Evolutionary conservation across 2,113 vertebrate genomes (phyloP), one percentile per base, ranked within the genome.

Genomic region (Perognathus longimembris): DNA sequence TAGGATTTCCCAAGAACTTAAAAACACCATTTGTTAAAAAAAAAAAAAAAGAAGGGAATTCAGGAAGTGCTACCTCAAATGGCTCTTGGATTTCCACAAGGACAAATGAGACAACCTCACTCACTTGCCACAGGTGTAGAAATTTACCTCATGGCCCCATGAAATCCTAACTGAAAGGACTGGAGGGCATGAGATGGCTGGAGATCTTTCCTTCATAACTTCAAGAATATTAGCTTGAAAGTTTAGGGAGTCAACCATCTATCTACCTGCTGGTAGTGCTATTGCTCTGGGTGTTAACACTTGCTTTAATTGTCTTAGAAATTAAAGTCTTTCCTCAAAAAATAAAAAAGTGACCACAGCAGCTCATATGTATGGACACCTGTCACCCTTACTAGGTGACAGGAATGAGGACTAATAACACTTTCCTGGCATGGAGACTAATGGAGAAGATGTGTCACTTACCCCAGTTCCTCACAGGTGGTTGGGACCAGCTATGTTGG

Each of bases 151-250:
- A 54, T 54, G 15, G 15, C 50, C 50, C 50, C 17, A 54, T 54
- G 50, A 54, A 54, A 54, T 54, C 50, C 3, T 54, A 15, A 18
- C 50, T 54, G 12, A 54, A 54, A 54, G 17, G 50, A 18, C 15
- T 54, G 17, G 50, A 15, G 50, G 50, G 14, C 50, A 54, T 54
- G 9, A 81, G 28, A 34, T 79, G 50, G 59, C 15, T 32, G 10
- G 11, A 80, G 70, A 81, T 17, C 74, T 92, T 82, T 50, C 5
- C 34, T 95, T 73, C 30, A 38, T 42, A 21, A 12, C 63, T 9
- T 66, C 64, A 4, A 57, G 88, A 80, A 82, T 50, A 63, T 92
- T 59, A 85, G 32, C 79, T 36, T 64, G 45, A 88, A 67, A 84
- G 32, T 22, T 59, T 42, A 21, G 26, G 61, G 14, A 28, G 40